These are phyloP conservation scores for Vollenhovia emeryi DNA, from an alignment of 1,140 invertebrate species.

Conservation along the genomic window DNA sequence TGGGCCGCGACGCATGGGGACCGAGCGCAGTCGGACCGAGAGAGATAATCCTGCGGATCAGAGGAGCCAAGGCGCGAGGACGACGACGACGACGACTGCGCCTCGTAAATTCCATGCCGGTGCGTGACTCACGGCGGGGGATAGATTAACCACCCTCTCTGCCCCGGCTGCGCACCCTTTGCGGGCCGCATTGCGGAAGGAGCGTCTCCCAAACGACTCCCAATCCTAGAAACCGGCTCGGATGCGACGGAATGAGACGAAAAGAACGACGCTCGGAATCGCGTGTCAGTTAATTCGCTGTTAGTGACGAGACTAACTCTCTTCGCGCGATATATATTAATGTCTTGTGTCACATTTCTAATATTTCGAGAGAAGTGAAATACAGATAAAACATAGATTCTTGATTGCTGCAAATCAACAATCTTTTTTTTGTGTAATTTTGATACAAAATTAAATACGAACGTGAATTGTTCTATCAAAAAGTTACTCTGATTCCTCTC, in stretches of 20 bases:
- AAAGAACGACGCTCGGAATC: neutral
- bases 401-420: neutral
- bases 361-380: neutral
- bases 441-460: no score
- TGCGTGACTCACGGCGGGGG: constrained; percentile 69
- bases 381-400: no score
- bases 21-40: constrained; percentile 38
- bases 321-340: neutral
- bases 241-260: constrained; percentile 46
- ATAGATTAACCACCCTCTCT: constrained; percentile 66
- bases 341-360: neutral
- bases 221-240: neutral
- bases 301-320: neutral
- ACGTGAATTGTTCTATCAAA: no score
- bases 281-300: neutral
- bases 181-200: constrained; percentile 54
- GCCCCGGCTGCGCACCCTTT: neutral
- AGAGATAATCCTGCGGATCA: constrained; percentile 72
- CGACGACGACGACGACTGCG: constrained; percentile 48
- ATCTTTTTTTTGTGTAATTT: neutral
- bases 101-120: constrained; percentile 70
- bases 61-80: constrained; percentile 56
- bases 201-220: constrained; percentile 7
- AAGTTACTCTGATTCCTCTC: no score
- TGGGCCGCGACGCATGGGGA: constrained; percentile 13